A percentile compares a stretch with the other conserved stretches of the same genome.
These are phyloP conservation scores for Periphyllus acericola DNA, from an alignment of 2,888 invertebrate species.

Conservation along the genomic window DNA sequence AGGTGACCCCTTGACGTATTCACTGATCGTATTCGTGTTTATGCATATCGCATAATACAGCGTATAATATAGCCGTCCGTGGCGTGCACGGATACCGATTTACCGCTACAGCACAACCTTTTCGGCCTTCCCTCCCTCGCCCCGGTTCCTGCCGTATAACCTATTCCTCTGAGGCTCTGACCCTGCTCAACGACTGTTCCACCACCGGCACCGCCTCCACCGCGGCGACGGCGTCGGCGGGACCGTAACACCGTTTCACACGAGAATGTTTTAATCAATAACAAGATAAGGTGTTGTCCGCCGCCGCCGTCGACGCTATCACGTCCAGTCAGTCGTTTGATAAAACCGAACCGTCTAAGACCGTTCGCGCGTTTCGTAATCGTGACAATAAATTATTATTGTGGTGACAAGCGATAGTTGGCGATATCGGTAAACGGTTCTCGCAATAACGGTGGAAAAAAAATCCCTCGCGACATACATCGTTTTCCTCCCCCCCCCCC, in stretches of 20 bases:
- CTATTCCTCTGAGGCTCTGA: background rate
- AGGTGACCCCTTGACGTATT: too few relatives aligned
- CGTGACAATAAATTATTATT: too few relatives aligned
- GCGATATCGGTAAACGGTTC: too few relatives aligned
- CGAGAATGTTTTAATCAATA: constrained; percentile 41
- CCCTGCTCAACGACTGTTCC: background rate
- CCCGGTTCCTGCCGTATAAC: background rate
- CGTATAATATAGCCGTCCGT: background rate
- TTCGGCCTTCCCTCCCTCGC: background rate
- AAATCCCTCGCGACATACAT: too few relatives aligned
- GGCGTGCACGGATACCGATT: constrained; percentile 10
- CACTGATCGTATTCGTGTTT: too few relatives aligned
- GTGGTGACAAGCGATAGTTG: too few relatives aligned
- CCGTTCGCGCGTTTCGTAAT: background rate
- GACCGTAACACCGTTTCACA: background rate
- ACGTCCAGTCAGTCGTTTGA: constrained; percentile 1
- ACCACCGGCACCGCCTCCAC: background rate
- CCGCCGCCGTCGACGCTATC: constrained; percentile 18
- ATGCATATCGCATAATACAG: too few relatives aligned
- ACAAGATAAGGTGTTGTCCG: constrained; percentile 53
- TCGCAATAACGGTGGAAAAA: too few relatives aligned
- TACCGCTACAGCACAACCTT: background rate
- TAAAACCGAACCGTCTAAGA: background rate
- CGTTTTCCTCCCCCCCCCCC: too few relatives aligned
- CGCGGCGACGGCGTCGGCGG: background rate